phyloP scores from a whole-genome alignment of 2,888 invertebrate species.

The Cancer borealis region DNA sequence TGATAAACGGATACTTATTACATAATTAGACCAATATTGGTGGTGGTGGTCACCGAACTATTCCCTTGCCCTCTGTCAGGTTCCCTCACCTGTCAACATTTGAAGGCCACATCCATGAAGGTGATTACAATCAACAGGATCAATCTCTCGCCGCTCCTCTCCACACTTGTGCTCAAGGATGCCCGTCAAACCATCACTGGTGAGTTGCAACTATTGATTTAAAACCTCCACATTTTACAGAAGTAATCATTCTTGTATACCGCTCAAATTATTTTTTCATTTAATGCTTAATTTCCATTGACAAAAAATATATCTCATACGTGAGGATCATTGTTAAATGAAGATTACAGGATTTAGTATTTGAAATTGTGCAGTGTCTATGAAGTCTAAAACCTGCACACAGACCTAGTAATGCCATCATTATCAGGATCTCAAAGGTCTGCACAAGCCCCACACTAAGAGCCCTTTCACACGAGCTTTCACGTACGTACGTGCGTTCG shows the following conservation, averaged over 20 bases:
- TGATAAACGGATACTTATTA: too few relatives aligned
- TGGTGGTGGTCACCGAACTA: background rate
- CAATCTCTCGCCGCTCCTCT: slow-evolving; percentile 25
- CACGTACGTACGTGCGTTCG: too few relatives aligned
- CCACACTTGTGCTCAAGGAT: slow-evolving; percentile 14
- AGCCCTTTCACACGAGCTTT: too few relatives aligned
- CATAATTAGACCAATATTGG: background rate
- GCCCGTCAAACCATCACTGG: background rate
- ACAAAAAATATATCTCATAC: too few relatives aligned
- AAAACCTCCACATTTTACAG: background rate
- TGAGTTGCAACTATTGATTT: background rate
- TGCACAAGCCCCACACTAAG: background rate
- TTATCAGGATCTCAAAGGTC: background rate
- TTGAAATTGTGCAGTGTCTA: background rate
- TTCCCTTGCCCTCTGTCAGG: background rate
- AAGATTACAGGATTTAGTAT: background rate
- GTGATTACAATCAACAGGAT: background rate
- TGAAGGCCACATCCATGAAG: background rate
- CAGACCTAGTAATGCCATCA: background rate
- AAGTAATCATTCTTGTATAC: background rate
- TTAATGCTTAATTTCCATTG: background rate
- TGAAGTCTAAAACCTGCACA: background rate
- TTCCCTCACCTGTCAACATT: slow-evolving; percentile 15
- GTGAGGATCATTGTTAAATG: background rate
- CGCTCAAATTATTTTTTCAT: background rate